Evolutionary conservation across 2,113 vertebrate species (phyloP).

Genomic region (Oreochromis spilurus): DNA sequence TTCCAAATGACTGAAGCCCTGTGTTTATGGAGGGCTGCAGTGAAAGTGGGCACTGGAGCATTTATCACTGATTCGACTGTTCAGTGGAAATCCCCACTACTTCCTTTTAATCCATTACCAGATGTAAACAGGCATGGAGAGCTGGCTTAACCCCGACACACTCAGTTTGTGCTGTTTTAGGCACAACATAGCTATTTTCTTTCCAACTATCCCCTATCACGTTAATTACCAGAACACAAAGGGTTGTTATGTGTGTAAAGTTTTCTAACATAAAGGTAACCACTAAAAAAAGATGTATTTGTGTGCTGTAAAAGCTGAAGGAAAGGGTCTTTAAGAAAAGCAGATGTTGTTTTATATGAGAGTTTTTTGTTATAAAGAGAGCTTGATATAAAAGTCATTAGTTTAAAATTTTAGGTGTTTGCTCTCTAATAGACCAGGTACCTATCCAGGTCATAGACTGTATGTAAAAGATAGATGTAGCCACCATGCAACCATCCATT

Average conservation of each 20-base stretch:
- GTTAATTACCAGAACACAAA: neutral
- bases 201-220: neutral
- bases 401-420: neutral
- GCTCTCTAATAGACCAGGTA: neutral
- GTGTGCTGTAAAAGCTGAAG: neutral
- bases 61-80: neutral
- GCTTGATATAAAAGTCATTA: neutral
- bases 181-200: neutral
- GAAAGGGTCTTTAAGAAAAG: neutral
- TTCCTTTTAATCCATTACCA: constrained; percentile 10
- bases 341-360: neutral
- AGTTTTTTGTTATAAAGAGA: neutral
- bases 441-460: neutral
- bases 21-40: neutral
- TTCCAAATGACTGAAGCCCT: neutral
- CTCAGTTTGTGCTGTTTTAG: neutral
- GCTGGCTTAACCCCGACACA: neutral
- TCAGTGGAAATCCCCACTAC: constrained; percentile 43
- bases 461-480: neutral
- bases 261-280: neutral
- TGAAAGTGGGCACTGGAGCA: neutral
- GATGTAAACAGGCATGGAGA: neutral
- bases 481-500: neutral
- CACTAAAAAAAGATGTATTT: neutral
- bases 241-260: neutral